These are phyloP conservation scores for Aselliscus stoliczkanus DNA, from an alignment of 2,797 vertebrate genomes.

Conservation along the genomic window DNA sequence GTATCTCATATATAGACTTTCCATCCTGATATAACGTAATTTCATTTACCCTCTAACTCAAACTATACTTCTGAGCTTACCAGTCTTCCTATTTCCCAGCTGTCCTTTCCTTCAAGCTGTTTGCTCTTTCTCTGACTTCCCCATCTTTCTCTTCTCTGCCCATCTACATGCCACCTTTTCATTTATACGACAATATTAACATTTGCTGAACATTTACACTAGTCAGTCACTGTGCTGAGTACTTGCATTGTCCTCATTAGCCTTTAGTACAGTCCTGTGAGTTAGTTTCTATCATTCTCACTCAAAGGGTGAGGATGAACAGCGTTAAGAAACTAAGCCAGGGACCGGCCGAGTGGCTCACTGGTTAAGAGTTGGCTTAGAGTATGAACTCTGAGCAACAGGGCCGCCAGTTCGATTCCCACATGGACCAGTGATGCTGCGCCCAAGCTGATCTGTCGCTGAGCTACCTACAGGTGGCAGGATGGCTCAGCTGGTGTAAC, in stretches of 20 bases:
- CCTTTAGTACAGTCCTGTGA: rapidly evolving
- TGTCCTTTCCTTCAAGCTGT: background rate
- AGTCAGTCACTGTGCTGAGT: background rate
- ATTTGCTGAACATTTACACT: rapidly evolving
- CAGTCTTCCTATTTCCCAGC: background rate
- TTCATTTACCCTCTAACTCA: background rate
- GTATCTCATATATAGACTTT: rapidly evolving
- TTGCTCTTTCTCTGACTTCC: background rate
- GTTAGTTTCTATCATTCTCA: background rate
- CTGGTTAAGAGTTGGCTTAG: no score
- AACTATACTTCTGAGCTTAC: rapidly evolving
- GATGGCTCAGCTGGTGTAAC: no score
- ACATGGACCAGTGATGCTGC: no score
- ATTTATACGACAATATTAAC: background rate
- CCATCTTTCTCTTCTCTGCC: background rate
- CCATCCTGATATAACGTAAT: background rate
- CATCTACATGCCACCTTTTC: background rate
- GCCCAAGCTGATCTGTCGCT: no score
- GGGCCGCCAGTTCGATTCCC: no score
- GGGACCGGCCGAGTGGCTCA: no score
- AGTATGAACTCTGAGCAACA: no score
- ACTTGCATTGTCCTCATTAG: background rate
- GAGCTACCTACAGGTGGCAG: no score
- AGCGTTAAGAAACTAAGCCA: background rate
- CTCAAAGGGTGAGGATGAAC: background rate